phyloP scores from a whole-genome alignment of 2,797 vertebrate species.

The Acomys russatus region DNA sequence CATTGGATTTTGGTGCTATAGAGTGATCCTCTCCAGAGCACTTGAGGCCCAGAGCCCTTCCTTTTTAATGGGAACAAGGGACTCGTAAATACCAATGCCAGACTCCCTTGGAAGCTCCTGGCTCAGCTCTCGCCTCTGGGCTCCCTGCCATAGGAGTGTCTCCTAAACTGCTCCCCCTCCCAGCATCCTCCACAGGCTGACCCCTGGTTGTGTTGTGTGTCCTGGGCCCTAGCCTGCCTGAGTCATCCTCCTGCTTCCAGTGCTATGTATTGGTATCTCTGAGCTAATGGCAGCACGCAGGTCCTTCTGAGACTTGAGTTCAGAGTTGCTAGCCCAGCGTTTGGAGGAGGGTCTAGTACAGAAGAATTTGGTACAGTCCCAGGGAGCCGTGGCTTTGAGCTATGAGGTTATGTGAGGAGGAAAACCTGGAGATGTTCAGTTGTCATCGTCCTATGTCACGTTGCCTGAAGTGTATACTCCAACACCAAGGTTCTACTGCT shows the following conservation, averaged over 20 bases:
- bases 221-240: not conserved
- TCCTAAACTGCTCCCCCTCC: constrained; percentile 41
- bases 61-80: constrained; percentile 78
- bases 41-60: constrained; percentile 67
- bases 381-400: not conserved
- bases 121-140: constrained; percentile 64
- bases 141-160: constrained; percentile 66
- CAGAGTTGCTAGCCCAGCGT: not conserved
- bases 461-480: not conserved
- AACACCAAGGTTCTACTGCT: not conserved
- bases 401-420: not conserved
- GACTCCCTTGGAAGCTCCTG: constrained; percentile 80
- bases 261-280: not conserved
- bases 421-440: not conserved
- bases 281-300: not conserved
- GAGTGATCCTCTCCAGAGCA: constrained; percentile 63
- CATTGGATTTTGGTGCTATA: constrained; percentile 20
- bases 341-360: not conserved
- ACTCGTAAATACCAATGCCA: constrained; percentile 79
- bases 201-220: not conserved
- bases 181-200: not conserved
- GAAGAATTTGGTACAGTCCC: not conserved
- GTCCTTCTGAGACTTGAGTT: constrained; percentile 1
- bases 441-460: not conserved
- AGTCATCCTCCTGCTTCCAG: not conserved